Evolutionary conservation across 2,888 invertebrate genomes (phyloP), one percentile per base, ranked within the genome.

Genomic region (Hyles lineata): DNA sequence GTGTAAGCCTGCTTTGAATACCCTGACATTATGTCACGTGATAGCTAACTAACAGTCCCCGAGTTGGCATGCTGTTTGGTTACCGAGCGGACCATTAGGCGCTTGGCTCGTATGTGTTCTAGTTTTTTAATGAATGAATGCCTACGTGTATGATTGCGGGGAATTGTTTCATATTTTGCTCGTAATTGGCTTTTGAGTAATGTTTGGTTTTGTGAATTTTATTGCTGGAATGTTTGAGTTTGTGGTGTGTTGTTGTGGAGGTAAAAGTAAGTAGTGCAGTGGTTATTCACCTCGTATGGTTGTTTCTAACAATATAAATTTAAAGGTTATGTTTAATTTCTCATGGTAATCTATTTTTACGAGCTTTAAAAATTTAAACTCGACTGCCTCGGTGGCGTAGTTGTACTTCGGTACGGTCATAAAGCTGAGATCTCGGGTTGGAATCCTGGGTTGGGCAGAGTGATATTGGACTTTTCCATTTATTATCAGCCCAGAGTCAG

Each of bases 1-100:
- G 76, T 78, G 76, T 76, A 75, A 75, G 81, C 77, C 70, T 70
- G 61, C 80, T 81, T 82, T 82, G 80, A 82, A 85, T 83, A 78
- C 83, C 74, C 74, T 71, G 74, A 71, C 74, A 71, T 71, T 67
- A 71, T 74, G 71, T 71, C 59, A 74, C 74, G 71, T 74, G 74
- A 60, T 74, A 74, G 72, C 73, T 70, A 72, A 74, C 70, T 72
- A 67, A 63, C 69, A 63, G 63, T 58, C 60, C 35, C 60, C 23
- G n/a, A 69, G 63, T 74, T 74, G 74, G 74, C 74, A 74, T 74
- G 55, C 58, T 67, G 71, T 71, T 74, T 71, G 71, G 67, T 71
- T 67, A 67, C 58, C 71, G 25, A 70, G 19, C 62, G 63, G 55
- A 25, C 60, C 71, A 73, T 73, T 77, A 67, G 67, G 50, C 23